Evolutionary conservation across 2,113 vertebrate species (phyloP).

Genomic region (Neolamprologus kungweensis): DNA sequence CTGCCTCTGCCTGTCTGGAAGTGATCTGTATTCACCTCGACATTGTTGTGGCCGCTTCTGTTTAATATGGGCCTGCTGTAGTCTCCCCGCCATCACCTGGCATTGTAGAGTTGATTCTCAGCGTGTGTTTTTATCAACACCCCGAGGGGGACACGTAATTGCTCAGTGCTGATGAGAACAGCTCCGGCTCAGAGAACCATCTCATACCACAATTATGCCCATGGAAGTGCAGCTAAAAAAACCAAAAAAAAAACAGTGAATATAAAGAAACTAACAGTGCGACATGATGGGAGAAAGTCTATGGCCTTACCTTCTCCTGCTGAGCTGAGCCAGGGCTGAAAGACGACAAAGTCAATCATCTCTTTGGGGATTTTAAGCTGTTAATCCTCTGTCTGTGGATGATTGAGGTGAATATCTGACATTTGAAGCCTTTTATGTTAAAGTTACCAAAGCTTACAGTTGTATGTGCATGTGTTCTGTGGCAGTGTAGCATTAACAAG

Average conservation of each 20-base stretch:
- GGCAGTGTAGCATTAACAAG: not conserved
- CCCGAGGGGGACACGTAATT: conserved; percentile 43
- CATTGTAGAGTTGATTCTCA: conserved; percentile 34
- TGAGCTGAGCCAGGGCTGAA: not conserved
- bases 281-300: not conserved
- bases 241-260: fast-evolving
- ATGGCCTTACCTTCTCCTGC: not conserved
- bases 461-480: not conserved
- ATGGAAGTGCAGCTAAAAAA: not conserved
- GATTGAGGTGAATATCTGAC: conserved; percentile 50
- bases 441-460: not conserved
- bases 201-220: conserved; percentile 29
- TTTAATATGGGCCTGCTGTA: conserved; percentile 41
- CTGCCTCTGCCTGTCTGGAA: not conserved
- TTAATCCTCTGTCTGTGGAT: conserved; percentile 29
- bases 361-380: conserved; percentile 45
- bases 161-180: conserved; percentile 46
- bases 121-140: conserved; percentile 48
- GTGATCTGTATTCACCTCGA: conserved; percentile 44
- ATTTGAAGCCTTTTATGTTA: conserved; percentile 39
- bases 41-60: not conserved
- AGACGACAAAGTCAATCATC: conserved; percentile 25
- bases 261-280: not conserved
- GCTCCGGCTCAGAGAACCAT: conserved; percentile 34
- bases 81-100: conserved; percentile 36